A percentile compares a stretch with the other conserved stretches of the same genome.
Evolutionary conservation across 2,888 invertebrate species (phyloP).

Genomic region (Dasypogon diadema): DNA sequence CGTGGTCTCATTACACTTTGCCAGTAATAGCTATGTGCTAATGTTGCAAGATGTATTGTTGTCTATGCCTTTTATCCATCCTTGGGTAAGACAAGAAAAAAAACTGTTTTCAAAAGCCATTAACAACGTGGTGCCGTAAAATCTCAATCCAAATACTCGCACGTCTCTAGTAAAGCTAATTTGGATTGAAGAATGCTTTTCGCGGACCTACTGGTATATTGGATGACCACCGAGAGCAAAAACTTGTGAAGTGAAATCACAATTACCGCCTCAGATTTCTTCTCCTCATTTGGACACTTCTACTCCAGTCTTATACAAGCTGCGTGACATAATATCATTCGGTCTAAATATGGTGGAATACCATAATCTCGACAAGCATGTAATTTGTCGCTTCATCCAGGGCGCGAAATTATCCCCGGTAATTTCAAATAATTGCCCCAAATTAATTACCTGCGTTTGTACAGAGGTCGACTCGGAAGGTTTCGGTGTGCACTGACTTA

Average conservation of each 20-base stretch:
- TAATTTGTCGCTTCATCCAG: neutral
- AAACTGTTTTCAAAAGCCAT: constrained; percentile 10
- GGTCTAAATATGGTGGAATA: neutral
- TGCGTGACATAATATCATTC: constrained; percentile 17
- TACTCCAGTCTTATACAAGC: constrained; percentile 18
- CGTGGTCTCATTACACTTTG: constrained; percentile 7
- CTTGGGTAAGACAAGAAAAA: constrained; percentile 1
- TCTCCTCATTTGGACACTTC: constrained; percentile 13
- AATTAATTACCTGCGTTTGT: neutral
- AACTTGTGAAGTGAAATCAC: constrained; percentile 13
- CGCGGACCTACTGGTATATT: neutral
- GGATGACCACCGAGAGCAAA: constrained; percentile 13
- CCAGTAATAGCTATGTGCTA: constrained; percentile 11
- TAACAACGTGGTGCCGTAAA: constrained; percentile 23
- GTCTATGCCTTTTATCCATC: constrained; percentile 5
- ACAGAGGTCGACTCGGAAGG: neutral
- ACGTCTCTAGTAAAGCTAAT: constrained; percentile 11
- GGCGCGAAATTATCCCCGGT: neutral
- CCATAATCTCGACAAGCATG: neutral
- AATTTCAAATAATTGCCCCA: neutral
- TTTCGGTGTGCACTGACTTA: neutral
- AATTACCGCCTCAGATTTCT: constrained; percentile 14
- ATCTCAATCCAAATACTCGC: constrained; percentile 29
- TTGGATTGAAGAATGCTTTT: constrained; percentile 10
- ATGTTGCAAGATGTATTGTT: constrained; percentile 20